phyloP scores from a whole-genome alignment of 2,888 invertebrate genomes.

The Acanthosepion lycidas region DNA sequence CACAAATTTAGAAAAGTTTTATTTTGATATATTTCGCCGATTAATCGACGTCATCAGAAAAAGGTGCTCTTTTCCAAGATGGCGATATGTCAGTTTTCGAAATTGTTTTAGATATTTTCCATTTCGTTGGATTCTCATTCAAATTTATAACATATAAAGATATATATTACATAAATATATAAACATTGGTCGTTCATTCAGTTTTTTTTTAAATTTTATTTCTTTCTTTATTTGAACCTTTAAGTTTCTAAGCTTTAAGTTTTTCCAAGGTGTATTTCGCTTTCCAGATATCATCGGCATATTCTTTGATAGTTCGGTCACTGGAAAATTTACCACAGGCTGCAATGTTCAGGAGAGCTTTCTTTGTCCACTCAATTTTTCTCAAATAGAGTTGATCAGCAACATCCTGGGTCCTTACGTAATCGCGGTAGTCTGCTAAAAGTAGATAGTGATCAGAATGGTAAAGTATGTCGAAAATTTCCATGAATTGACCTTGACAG shows the following conservation, averaged over 20 bases:
- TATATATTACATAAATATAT: no score
- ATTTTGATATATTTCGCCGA: no score
- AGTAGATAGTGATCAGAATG: not conserved
- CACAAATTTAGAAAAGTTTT: no score
- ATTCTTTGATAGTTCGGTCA: constrained; percentile 24
- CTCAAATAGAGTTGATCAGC: not conserved
- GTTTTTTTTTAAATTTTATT: no score
- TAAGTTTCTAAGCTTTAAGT: not conserved
- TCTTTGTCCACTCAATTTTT: not conserved
- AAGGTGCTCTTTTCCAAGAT: no score
- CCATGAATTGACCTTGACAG: not conserved
- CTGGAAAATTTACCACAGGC: constrained; percentile 38
- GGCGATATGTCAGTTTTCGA: no score
- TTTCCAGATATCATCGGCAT: constrained; percentile 37
- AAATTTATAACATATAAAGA: no score
- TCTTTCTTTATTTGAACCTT: no score
- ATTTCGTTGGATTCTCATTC: no score
- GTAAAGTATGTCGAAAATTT: not conserved
- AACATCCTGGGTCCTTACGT: not conserved
- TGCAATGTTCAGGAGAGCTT: not conserved
- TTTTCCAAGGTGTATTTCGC: not conserved
- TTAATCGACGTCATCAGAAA: no score
- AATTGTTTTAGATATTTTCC: no score
- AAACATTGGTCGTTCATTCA: no score
- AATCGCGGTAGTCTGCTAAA: not conserved